These are phyloP conservation scores for Bucco capensis DNA, from an alignment of 2,113 vertebrate genomes.

Conservation along the genomic window DNA sequence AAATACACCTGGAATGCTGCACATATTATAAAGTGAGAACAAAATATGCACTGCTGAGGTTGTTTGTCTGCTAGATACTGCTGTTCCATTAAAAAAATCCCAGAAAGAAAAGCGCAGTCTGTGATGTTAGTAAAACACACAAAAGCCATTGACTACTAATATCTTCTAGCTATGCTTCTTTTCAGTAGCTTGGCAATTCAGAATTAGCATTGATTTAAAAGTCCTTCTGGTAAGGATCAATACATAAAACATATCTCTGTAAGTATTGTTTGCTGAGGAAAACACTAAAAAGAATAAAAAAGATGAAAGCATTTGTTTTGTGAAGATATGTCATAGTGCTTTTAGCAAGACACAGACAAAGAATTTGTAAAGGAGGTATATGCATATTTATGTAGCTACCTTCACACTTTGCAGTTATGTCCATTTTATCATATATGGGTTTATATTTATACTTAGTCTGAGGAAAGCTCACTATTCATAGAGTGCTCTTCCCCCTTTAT, in stretches of 20 bases:
- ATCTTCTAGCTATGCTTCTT: neutral
- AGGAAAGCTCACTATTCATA: neutral
- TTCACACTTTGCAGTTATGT: neutral
- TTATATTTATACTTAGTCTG: neutral
- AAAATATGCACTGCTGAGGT: neutral
- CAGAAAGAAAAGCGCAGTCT: neutral
- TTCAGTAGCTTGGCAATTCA: neutral
- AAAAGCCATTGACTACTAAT: neutral
- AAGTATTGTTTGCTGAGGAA: neutral
- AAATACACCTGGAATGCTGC: neutral
- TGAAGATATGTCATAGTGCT: neutral
- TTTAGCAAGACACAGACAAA: neutral
- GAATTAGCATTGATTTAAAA: slow-evolving; percentile 1
- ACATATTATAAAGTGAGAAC: neutral
- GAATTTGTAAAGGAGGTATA: neutral
- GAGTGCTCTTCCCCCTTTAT: neutral
- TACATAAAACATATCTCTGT: neutral
- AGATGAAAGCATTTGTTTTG: neutral
- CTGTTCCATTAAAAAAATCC: neutral
- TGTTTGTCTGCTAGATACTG: neutral
- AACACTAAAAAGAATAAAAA: neutral
- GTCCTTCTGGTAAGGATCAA: neutral
- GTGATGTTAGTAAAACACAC: neutral
- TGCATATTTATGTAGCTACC: neutral
- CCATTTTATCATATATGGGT: neutral